Conservation (phyloP, 2,888 invertebrate species). For the Pharmacophagus antenor region DNA sequence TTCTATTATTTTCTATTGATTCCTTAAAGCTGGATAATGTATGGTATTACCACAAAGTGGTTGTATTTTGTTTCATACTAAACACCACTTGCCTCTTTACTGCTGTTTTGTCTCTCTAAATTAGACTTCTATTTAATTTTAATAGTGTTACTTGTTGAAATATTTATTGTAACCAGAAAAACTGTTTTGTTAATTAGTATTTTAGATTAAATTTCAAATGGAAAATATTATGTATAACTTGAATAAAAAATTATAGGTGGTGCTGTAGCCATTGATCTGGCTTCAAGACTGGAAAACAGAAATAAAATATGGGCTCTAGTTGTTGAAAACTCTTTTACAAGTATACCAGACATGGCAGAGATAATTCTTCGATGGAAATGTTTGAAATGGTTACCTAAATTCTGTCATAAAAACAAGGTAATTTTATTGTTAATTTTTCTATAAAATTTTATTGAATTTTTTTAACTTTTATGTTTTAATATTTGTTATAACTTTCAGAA, state of each 20-base stretch:
- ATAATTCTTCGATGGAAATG: conserved; percentile 88
- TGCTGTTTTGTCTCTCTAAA: too few species aligned
- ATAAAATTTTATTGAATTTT: neutral
- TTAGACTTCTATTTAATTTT: too few species aligned
- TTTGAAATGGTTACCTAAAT: conserved; percentile 88
- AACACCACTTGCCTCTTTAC: too few species aligned
- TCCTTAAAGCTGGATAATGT: too few species aligned
- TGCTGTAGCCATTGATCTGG: conserved; percentile 94
- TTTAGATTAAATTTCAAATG: neutral
- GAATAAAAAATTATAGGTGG: conserved; percentile 83
- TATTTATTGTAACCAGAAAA: too few species aligned
- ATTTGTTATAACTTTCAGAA: too few species aligned
- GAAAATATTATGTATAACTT: neutral
- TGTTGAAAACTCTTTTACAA: conserved; percentile 97
- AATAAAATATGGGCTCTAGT: conserved; percentile 92
- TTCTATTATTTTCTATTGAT: too few species aligned
- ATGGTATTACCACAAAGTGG: too few species aligned
- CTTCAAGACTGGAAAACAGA: conserved; percentile 87
- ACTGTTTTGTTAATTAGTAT: too few species aligned
- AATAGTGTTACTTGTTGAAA: too few species aligned
- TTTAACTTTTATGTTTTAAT: too few species aligned
- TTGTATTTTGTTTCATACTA: too few species aligned
- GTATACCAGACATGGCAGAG: conserved; percentile 95
- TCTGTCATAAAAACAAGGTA: conserved; percentile 96
- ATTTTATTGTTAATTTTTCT: conserved; percentile 5